phyloP scores from a whole-genome alignment of 2,888 invertebrate genomes.

The Julus scanicus region DNA sequence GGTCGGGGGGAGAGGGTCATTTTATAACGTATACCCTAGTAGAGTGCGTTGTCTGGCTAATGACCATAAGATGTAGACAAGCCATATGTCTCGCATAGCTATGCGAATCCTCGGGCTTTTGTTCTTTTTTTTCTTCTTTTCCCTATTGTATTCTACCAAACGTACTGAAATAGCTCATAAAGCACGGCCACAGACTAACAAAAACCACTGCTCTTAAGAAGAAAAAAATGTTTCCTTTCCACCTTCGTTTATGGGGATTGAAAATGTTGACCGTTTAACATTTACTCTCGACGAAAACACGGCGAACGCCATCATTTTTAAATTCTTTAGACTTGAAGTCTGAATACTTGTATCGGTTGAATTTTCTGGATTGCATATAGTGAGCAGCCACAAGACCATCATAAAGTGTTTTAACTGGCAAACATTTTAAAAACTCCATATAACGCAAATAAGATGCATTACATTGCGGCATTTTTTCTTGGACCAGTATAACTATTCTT shows the following conservation, averaged over 20 bases:
- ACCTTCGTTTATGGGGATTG: slow-evolving; percentile 39
- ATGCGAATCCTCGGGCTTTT: slow-evolving; percentile 50
- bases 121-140: slow-evolving; percentile 51
- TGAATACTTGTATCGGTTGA: not conserved
- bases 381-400: too few species aligned
- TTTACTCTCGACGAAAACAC: not conserved
- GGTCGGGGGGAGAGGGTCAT: slow-evolving; percentile 19
- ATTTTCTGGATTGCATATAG: slow-evolving; percentile 14
- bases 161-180: slow-evolving; percentile 53
- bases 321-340: not conserved
- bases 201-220: slow-evolving; percentile 4
- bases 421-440: not conserved
- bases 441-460: too few species aligned
- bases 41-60: slow-evolving; percentile 36
- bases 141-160: not conserved
- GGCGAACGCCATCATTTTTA: not conserved
- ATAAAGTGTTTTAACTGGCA: not conserved
- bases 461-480: too few species aligned
- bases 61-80: slow-evolving; percentile 38
- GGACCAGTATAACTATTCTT: too few species aligned
- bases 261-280: not conserved
- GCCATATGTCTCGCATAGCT: slow-evolving; percentile 51
- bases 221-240: not conserved
- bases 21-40: not conserved
- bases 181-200: slow-evolving; percentile 47